Conservation (phyloP, 2,888 invertebrate species). For the Horisme vitalbata region DNA sequence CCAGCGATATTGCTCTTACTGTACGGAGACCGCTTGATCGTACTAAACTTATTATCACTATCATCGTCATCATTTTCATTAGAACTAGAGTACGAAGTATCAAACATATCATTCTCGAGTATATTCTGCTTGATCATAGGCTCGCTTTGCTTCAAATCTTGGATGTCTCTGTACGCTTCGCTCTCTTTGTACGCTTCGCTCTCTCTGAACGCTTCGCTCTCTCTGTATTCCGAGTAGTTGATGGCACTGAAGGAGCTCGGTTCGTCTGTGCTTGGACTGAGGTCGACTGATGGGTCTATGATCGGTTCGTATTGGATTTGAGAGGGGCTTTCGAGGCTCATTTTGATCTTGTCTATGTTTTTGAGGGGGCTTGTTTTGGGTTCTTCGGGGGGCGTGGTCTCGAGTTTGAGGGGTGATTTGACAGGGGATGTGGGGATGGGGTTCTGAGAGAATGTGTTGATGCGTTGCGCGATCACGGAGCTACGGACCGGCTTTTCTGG, state of each 20-base stretch:
- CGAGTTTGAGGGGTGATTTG: constrained; percentile 47
- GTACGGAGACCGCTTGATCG: constrained; percentile 87
- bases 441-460: constrained; percentile 77
- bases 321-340: constrained; percentile 74
- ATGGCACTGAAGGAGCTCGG: constrained; percentile 69
- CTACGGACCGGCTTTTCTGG: constrained; percentile 87
- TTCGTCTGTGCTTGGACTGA: constrained; percentile 70
- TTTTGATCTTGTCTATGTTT: constrained; percentile 78
- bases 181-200: constrained; percentile 50
- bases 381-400: constrained; percentile 38
- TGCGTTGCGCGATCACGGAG: constrained; percentile 85
- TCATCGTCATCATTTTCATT: constrained; percentile 84
- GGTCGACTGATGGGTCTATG: constrained; percentile 65
- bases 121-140: constrained; percentile 80
- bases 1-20: constrained; percentile 73
- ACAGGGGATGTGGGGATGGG: constrained; percentile 43
- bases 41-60: constrained; percentile 87
- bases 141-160: constrained; percentile 63
- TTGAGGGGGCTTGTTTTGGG: constrained; percentile 68
- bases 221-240: constrained; percentile 51
- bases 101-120: constrained; percentile 78
- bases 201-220: constrained; percentile 52
- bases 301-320: constrained; percentile 79
- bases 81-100: constrained; percentile 75
- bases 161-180: constrained; percentile 55